Conservation (phyloP, 2,797 vertebrate genomes). For the Clarias pachynema region DNA sequence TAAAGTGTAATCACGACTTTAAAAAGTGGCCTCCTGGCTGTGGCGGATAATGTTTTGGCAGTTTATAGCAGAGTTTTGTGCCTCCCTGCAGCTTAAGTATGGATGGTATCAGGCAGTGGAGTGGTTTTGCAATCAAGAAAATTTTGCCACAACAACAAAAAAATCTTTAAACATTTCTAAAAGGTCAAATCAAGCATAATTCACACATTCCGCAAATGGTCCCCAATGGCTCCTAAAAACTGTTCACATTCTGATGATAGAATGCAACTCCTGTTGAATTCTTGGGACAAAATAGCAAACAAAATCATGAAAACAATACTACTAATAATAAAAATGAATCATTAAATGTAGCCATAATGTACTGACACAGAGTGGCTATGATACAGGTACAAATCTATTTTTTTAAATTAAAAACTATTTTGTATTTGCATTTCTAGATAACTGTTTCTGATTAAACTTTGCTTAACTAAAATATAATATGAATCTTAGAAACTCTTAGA, state of each 20-base stretch:
- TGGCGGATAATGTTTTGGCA: neutral
- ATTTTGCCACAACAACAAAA: neutral
- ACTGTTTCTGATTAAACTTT: too few species aligned
- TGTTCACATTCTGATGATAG: neutral
- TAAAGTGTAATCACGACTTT: conserved; percentile 30
- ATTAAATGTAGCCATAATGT: too few species aligned
- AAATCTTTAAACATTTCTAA: neutral
- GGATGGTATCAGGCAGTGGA: conserved; percentile 5
- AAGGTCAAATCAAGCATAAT: conserved; percentile 16
- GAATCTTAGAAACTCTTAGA: too few species aligned
- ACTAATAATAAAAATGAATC: too few species aligned
- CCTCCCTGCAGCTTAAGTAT: conserved; percentile 20
- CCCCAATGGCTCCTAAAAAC: neutral
- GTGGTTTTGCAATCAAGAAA: conserved; percentile 29
- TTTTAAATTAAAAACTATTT: neutral
- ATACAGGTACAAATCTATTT: neutral
- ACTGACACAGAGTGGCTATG: neutral
- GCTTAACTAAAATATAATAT: too few species aligned
- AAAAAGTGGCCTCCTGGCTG: conserved; percentile 12
- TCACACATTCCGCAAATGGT: neutral
- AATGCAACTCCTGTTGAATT: neutral
- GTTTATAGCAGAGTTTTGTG: neutral
- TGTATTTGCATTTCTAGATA: too few species aligned
- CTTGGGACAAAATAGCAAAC: neutral
- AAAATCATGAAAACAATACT: neutral